These are phyloP conservation scores for Periophthalmus magnuspinnatus DNA, from an alignment of 2,797 vertebrate genomes.

Conservation along the genomic window DNA sequence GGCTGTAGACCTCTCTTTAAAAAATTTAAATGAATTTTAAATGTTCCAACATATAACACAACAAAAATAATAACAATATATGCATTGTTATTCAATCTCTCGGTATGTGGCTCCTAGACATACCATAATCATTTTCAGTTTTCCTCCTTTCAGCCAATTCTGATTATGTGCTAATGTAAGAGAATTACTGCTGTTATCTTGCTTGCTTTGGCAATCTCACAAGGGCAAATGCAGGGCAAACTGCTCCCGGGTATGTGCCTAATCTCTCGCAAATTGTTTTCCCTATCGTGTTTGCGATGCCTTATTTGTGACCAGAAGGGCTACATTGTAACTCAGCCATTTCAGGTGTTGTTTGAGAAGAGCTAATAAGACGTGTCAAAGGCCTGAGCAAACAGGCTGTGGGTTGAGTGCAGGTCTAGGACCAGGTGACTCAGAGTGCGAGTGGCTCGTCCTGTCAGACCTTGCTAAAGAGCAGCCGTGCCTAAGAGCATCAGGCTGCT, in stretches of 20 bases:
- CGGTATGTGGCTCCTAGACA: conserved; percentile 18
- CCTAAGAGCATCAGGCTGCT: conserved; percentile 55
- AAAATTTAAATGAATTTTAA: too few relatives aligned
- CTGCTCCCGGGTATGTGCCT: conserved; percentile 77
- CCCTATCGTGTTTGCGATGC: conserved; percentile 68
- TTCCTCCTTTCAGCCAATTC: conserved; percentile 36
- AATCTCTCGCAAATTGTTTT: conserved; percentile 81
- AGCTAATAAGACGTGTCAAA: conserved; percentile 73
- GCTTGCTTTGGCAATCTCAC: conserved; percentile 68
- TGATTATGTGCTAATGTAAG: conserved; percentile 77
- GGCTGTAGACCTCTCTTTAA: too few relatives aligned
- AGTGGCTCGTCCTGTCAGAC: conserved; percentile 39
- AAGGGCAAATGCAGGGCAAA: conserved; percentile 76
- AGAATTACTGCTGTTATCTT: conserved; percentile 75
- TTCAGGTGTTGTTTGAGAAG: conserved; percentile 79
- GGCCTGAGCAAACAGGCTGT: conserved; percentile 73
- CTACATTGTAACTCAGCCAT: conserved; percentile 63
- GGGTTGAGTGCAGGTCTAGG: conserved; percentile 57
- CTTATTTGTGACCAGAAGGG: conserved; percentile 65
- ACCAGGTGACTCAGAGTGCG: conserved; percentile 41
- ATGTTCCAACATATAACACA: not conserved
- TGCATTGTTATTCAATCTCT: not conserved
- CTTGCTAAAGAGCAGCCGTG: conserved; percentile 53
- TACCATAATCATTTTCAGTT: conserved; percentile 44
- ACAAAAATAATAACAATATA: not conserved